Percentiles rank a stretch among this genome's conserved stretches.
These are phyloP conservation scores for Hyposmocoma kahamanoa DNA, from an alignment of 1,140 invertebrate genomes.

Conservation along the genomic window DNA sequence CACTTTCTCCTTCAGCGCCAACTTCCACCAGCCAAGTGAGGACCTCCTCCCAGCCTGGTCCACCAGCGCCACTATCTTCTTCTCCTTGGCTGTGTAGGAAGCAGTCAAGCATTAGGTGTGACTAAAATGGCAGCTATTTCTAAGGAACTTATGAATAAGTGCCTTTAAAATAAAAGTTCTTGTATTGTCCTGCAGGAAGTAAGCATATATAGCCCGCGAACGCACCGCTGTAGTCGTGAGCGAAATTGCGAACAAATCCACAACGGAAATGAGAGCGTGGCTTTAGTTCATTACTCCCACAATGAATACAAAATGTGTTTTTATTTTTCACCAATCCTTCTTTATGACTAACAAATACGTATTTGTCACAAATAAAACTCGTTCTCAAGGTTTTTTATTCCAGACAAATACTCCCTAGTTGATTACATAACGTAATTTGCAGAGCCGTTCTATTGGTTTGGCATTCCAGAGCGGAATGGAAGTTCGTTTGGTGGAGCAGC, in stretches of 20 bases:
- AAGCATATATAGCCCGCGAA: conserved; percentile 26
- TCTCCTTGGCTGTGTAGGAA: conserved; percentile 43
- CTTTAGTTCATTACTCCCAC: conserved; percentile 24
- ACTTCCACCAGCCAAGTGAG: conserved; percentile 94
- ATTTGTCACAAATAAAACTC: no score
- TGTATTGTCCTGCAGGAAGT: no score
- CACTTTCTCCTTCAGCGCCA: conserved; percentile 84
- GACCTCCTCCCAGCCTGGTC: conserved; percentile 83
- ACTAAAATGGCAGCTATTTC: no score
- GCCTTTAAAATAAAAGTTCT: no score
- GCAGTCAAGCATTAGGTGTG: no score
- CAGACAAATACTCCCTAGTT: no score
- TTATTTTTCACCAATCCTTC: conserved; percentile 21
- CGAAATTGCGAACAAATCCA: conserved; percentile 33
- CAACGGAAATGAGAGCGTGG: conserved; percentile 22
- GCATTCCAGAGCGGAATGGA: not conserved
- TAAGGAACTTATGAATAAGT: no score
- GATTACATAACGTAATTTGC: no score
- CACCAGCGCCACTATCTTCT: conserved; percentile 74
- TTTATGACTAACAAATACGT: no score
- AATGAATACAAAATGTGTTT: conserved; percentile 21
- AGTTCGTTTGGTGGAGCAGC: conserved; percentile 8
- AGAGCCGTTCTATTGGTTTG: no score
- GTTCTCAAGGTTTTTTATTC: no score
- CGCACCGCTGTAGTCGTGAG: conserved; percentile 21